These are phyloP conservation scores for Lophotriccus pileatus DNA, from an alignment of 2,797 vertebrate species.

Conservation along the genomic window DNA sequence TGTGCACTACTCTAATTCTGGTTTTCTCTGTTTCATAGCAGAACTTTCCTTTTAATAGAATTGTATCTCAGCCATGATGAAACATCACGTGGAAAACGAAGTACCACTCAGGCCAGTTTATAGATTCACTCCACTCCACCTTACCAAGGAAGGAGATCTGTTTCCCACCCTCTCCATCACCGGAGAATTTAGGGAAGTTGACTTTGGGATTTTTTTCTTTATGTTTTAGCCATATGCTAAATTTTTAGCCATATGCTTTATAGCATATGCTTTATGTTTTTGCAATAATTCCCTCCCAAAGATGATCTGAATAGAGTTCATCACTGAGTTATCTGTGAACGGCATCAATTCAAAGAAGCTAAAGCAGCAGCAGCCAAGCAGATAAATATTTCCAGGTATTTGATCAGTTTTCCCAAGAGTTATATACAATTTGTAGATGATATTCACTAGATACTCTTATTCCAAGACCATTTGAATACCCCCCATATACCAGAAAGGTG, in stretches of 20 bases:
- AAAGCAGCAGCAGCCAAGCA: neutral
- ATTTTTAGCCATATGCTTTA: neutral
- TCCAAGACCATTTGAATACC: neutral
- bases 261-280: neutral
- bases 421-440: neutral
- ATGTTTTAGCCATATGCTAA: neutral
- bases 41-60: neutral
- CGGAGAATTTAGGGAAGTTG: neutral
- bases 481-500: neutral
- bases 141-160: neutral
- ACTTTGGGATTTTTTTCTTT: neutral
- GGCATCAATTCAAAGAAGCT: neutral
- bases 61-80: neutral
- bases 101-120: neutral
- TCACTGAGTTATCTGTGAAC: neutral
- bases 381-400: neutral
- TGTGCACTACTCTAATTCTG: neutral
- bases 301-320: neutral
- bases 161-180: neutral
- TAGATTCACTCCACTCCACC: fast-evolving
- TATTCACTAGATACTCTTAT: neutral
- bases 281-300: neutral
- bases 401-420: neutral
- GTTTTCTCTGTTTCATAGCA: neutral
- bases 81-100: neutral